phyloP scores from a whole-genome alignment of 2,113 vertebrate species.

The Theristicus caerulescens region DNA sequence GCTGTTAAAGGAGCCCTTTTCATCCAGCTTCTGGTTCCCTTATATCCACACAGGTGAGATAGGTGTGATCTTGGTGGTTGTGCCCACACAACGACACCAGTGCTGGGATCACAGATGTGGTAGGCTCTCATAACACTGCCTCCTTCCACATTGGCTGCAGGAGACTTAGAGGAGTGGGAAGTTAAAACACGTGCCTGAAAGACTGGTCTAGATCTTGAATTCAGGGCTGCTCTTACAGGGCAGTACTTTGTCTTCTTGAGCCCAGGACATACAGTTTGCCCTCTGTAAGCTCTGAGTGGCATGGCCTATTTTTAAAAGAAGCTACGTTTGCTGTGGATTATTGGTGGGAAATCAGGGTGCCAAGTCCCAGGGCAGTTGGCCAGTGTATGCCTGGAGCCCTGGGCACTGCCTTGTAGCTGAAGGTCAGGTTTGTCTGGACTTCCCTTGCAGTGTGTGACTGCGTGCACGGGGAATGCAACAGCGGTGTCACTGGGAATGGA shows the following conservation, averaged over 20 bases:
- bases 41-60: neutral
- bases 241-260: neutral
- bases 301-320: neutral
- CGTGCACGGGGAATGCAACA: slow-evolving; percentile 80
- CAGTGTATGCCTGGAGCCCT: neutral
- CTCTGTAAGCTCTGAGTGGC: neutral
- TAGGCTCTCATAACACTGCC: neutral
- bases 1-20: neutral
- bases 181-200: neutral
- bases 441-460: slow-evolving; percentile 84
- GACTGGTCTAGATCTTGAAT: neutral
- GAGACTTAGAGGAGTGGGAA: neutral
- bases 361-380: neutral
- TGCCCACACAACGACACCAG: rapidly evolving
- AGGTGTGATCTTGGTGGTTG: neutral
- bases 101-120: neutral
- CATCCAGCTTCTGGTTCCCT: neutral
- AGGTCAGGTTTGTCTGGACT: neutral
- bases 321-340: neutral
- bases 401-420: neutral
- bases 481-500: slow-evolving; percentile 79
- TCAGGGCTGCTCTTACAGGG: neutral
- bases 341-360: neutral
- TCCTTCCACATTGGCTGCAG: neutral
- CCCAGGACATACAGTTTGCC: neutral